phyloP scores from a whole-genome alignment of 1,140 invertebrate genomes.

The Onthophagus taurus region DNA sequence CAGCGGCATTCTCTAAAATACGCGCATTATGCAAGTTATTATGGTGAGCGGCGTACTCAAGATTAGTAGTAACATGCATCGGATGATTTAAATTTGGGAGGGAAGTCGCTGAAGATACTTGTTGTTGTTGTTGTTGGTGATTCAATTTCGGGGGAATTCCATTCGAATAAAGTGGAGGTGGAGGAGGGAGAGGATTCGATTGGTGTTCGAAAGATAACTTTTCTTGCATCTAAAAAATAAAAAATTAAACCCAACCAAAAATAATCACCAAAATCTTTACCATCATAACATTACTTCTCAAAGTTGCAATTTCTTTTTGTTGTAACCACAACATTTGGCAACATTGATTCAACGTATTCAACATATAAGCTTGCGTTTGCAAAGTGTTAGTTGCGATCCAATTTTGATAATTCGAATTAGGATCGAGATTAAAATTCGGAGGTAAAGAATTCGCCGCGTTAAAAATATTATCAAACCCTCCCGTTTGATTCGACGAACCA shows the following conservation, averaged over 20 bases:
- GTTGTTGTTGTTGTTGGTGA: too few relatives aligned
- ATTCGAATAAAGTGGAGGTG: conserved; percentile 5
- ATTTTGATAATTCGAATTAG: conserved; percentile 25
- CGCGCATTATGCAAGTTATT: conserved; percentile 22
- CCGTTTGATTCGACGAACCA: conserved; percentile 17
- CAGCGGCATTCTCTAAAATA: conserved; percentile 26
- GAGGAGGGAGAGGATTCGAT: background rate
- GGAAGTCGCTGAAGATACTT: conserved; percentile 27
- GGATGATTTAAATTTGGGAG: conserved; percentile 29
- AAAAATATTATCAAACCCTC: too few relatives aligned
- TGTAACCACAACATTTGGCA: conserved; percentile 42
- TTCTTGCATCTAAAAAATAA: conserved; percentile 13
- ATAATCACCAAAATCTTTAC: conserved; percentile 22
- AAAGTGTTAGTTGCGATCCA: conserved; percentile 33
- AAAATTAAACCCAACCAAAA: background rate
- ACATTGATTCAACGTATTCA: conserved; percentile 41
- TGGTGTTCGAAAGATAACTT: background rate
- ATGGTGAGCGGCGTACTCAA: conserved; percentile 21
- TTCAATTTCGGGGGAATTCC: conserved; percentile 20
- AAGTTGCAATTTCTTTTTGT: conserved; percentile 37
- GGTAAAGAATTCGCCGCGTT: conserved; percentile 1
- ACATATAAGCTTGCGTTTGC: conserved; percentile 39
- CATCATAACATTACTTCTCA: conserved; percentile 31
- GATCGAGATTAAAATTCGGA: background rate
- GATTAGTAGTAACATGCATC: conserved; percentile 14